Evolutionary conservation across 2,113 vertebrate genomes (phyloP).

Genomic region (Otocyon megalotis): DNA sequence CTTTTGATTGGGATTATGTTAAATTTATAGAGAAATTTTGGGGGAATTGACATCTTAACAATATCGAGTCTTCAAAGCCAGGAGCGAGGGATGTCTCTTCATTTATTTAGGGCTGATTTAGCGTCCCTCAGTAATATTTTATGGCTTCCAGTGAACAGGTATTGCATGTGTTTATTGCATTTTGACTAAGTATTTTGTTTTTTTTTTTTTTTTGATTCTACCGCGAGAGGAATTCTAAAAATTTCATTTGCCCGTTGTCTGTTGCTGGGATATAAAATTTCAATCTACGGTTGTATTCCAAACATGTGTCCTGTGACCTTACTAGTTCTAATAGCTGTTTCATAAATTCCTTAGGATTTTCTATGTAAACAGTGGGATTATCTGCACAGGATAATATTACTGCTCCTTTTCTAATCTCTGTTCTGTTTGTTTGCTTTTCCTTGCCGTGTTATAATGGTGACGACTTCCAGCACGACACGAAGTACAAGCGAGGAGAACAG

Average conservation of each 20-base stretch:
- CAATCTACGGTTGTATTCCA: not conserved
- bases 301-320: not conserved
- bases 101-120: not conserved
- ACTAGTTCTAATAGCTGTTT: not conserved
- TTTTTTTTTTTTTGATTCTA: not conserved
- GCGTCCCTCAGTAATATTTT: not conserved
- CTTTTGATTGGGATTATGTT: not conserved
- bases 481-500: not conserved
- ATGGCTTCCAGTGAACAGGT: not conserved
- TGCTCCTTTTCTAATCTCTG: not conserved
- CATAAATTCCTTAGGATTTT: not conserved
- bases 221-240: not conserved
- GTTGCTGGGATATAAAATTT: not conserved
- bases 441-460: not conserved
- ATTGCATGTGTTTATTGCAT: not conserved
- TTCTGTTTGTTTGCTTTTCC: not conserved
- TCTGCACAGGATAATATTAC: not conserved
- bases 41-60: not conserved
- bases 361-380: not conserved
- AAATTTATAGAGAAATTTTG: not conserved
- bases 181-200: not conserved
- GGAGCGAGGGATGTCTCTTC: not conserved
- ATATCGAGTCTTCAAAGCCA: not conserved
- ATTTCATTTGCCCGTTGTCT: not conserved
- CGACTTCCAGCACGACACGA: fast-evolving